Base-by-base conservation (phyloP, 2,888 invertebrate genomes). In the Dione juno region DNA sequence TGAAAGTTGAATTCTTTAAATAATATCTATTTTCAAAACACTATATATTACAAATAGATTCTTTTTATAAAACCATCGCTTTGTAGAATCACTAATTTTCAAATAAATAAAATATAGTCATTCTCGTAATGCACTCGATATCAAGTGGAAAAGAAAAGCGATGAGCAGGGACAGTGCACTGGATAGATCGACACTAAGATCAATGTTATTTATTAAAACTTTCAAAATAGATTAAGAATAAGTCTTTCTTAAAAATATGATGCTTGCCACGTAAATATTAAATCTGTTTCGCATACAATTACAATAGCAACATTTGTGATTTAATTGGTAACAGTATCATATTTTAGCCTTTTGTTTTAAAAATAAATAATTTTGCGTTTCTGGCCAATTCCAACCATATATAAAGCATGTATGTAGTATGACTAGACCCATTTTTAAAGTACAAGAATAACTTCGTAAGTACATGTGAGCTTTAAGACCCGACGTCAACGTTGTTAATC, bases 351-450 rank as follows among this genome's bases (percentile, higher is more conserved):
- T 28, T 28, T 28, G 28, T n/a, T n/a, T n/a, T n/a, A n/a, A n/a
- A n/a, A n/a, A n/a, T n/a, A n/a, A n/a, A n/a, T 28, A 28, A 28
- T 5, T 3, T 28, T 28, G 28, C 28, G 28, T 2, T 28, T 28
- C 28, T 28, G 28, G 5, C 28, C 5, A 28, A 28, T 28, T 28
- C 5, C 28, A 2, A 28, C 28, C 5, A 28, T 21, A 50, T 59
- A 10, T 58, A 41, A 69, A 9, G 40, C 37, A 37, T 16, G 11
- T 81, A 80, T 88, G 89, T 90, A 37, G 11, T 81, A 80, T 88
- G 89, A 90, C 90, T 90, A 89, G 89, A 88, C 76, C 75, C 77
- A 61, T 61, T 45, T 67, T 79, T 82, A 81, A 80, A 77, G 53
- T 72, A 69, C 66, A 14, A 74, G 76, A 76, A 73, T 77, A 57